Base-by-base conservation (phyloP, 1,140 invertebrate species). In the Drosophila nasuta region DNA sequence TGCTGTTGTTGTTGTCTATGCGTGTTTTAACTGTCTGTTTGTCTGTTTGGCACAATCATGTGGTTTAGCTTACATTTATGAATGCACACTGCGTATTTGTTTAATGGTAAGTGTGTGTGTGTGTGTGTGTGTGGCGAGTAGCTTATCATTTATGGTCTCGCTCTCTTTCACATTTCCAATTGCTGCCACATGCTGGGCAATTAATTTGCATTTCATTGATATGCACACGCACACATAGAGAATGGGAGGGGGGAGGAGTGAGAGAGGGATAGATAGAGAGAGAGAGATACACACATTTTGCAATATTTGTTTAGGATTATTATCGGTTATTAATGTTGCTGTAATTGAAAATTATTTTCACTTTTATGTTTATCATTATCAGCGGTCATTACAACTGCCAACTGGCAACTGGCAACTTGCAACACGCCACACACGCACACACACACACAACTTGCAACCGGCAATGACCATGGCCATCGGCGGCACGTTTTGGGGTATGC, bases 341-440 rank as follows among this genome's bases (percentile, higher is more conserved):
- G 81, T 89, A 89, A 89, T 89, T 89, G 85, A 89, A 89, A 89
- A 89, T 89, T 89, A 89, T 89, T 89, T 89, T 89, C 85, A 89
- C 85, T 89, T 89, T 89, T 89, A 81, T 90, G 85, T 73, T 88
- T 88, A 90, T 87, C 81, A 82, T 81, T 88, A 89, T 85, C 86
- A 81, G 68, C 57, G 72, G 56, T 77, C 73, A 80, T 77, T 83
- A 80, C 77, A 74, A 46, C 52, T 10, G 49, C 8, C 35, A 38
- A 38, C 51, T 20, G 33, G 79, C 75, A 41, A 52, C 60, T 64
- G 17, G 10, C 64, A 54, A 59, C 43, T 11, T 41, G 30, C 62
- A 41, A 20, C 4, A 30, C 17, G 2, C n/a, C 17, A 17, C 17
- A 17, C 15, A 15, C 15, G 1, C 15, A 15, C 15, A 15, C 17